Base-by-base conservation (phyloP, 2,113 vertebrate genomes). In the Cranoglanis bouderius region DNA sequence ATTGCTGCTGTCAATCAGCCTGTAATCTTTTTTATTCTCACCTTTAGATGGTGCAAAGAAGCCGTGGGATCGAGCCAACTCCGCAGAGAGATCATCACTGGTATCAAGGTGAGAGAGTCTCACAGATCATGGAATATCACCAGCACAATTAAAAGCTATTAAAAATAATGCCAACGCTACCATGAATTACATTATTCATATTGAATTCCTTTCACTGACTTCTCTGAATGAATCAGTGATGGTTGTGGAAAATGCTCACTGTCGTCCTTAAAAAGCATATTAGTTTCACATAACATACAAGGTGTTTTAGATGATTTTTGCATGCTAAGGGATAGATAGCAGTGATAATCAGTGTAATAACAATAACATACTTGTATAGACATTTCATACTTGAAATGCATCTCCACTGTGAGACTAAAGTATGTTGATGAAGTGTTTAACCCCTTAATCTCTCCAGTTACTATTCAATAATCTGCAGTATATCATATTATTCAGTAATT, bases 21-120 rank as follows among this genome's bases (percentile, higher is more conserved):
- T 78, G 18, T 40, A 70, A 65, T 12, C 8, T 85, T 70, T 89
- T 80, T 80, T 38, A 65, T 51, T 18, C 26, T 67, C 13, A 32
- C 92, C 92, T 93, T 46, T 92, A 99, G 98, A 99, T 89, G 95
- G 97, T 82, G 96, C 95, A 90, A 98, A 97, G 95, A 99, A 98
- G 94, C 98, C 97, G 88, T 99, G 98, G 98, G 98, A 99, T 91
- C 96, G 98, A 93, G 98, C 97, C 92, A 99, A 98, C 95, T 99
- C 98, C 40, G 97, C 97, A 90, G 98, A 99, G 95, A 97, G 97
- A 92, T 96, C 98, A 86, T 96, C 97, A 0, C 87, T 98, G 92
- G 96, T 96, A 88, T 98, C 97, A 78, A 98, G 97, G 98, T 99
- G 93, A 98, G 93, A 98, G 96, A 92, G 77, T 29, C 59, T 83